These are phyloP conservation scores for Antennarius maculatus DNA, from an alignment of 2,797 vertebrate species.

Conservation along the genomic window DNA sequence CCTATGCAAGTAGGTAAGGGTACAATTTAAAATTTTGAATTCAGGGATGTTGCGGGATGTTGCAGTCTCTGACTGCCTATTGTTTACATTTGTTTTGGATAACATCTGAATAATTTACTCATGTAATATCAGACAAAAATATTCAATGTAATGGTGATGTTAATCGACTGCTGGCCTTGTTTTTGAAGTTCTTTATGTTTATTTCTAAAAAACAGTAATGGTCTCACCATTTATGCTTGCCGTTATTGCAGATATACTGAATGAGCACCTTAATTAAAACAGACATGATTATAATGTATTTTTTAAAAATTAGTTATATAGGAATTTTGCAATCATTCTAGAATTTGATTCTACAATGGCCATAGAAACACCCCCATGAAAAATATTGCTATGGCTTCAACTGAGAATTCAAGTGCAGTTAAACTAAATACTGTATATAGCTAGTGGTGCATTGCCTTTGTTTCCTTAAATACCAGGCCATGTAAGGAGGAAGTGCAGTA, in stretches of 20 bases:
- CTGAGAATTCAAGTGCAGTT: slow-evolving; percentile 21
- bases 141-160: neutral
- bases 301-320: too few species aligned
- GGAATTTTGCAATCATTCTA: neutral
- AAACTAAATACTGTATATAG: slow-evolving; percentile 19
- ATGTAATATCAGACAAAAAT: neutral
- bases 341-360: neutral
- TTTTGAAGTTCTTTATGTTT: too few species aligned
- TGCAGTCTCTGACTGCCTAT: too few species aligned
- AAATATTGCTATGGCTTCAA: slow-evolving; percentile 5
- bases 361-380: neutral
- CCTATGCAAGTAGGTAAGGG: too few species aligned
- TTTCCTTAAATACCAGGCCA: slow-evolving; percentile 35
- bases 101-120: slow-evolving; percentile 15
- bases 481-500: slow-evolving; percentile 42
- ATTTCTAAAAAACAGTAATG: neutral
- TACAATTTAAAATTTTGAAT: too few species aligned
- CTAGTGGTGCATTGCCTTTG: slow-evolving; percentile 11
- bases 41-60: neutral
- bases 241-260: neutral
- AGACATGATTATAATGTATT: neutral
- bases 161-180: neutral
- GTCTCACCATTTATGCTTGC: neutral
- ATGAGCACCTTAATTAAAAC: too few species aligned
- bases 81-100: slow-evolving; percentile 10